Conservation (phyloP, 2,113 vertebrate species). For the Pelmatolapia mariae region DNA sequence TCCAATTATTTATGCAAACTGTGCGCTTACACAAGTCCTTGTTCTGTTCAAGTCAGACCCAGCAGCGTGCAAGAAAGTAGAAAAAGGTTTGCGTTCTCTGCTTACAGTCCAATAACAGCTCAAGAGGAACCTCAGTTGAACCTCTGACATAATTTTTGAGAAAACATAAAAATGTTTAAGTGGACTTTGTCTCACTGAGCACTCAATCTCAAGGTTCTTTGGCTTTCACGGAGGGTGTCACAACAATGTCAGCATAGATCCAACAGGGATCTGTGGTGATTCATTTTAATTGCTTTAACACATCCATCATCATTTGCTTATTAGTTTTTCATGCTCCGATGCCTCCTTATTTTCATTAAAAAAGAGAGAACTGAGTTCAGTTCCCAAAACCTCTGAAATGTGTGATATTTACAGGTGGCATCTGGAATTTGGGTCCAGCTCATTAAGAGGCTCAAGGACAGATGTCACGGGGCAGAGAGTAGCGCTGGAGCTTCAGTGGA, state of each 20-base stretch:
- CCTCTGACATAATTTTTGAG: not conserved
- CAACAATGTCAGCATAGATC: not conserved
- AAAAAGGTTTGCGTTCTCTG: not conserved
- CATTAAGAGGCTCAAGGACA: not conserved
- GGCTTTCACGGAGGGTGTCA: constrained; percentile 9
- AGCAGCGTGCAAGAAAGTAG: not conserved
- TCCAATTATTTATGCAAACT: constrained; percentile 24
- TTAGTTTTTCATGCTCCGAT: constrained; percentile 22
- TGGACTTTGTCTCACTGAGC: not conserved
- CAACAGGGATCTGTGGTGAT: constrained; percentile 5
- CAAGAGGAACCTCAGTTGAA: not conserved
- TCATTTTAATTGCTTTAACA: constrained; percentile 31
- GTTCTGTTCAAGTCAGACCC: not conserved
- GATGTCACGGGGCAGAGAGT: not conserved
- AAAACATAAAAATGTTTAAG: constrained; percentile 1
- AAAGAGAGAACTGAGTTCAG: constrained; percentile 4
- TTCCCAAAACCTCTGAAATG: constrained; percentile 19
- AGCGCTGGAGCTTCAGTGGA: not conserved
- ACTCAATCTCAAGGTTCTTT: constrained; percentile 12
- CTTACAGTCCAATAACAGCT: not conserved
- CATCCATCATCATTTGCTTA: constrained; percentile 32
- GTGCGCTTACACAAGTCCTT: not conserved
- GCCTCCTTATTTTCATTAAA: constrained; percentile 22
- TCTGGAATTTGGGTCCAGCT: constrained; percentile 17
- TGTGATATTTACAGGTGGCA: constrained; percentile 50